Percentiles rank a stretch among this genome's conserved stretches.
Conservation (phyloP, 2,113 vertebrate genomes). For the Psittacara wagleri region DNA sequence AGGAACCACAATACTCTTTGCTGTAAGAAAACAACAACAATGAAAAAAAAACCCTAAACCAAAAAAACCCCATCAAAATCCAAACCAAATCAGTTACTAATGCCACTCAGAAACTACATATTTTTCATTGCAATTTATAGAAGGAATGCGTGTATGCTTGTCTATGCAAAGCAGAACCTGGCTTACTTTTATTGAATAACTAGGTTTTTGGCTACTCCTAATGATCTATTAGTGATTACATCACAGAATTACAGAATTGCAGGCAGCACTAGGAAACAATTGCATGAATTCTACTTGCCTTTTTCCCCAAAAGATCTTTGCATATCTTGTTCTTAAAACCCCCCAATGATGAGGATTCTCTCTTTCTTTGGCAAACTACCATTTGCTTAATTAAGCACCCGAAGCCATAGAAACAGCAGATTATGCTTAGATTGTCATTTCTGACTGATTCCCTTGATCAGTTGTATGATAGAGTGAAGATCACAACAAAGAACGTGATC, state of each 20-base stretch:
- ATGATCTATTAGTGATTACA: background rate
- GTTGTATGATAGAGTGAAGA: background rate
- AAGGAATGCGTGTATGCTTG: background rate
- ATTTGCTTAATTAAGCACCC: background rate
- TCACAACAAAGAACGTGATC: background rate
- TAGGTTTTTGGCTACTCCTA: background rate
- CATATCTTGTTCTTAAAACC: background rate
- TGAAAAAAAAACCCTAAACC: background rate
- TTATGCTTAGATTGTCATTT: background rate
- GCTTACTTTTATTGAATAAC: background rate
- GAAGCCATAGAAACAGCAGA: background rate
- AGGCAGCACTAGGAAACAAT: background rate
- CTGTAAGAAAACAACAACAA: background rate
- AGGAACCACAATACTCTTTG: background rate
- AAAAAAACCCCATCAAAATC: background rate
- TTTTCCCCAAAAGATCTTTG: rapidly evolving
- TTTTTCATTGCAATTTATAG: background rate
- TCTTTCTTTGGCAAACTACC: background rate
- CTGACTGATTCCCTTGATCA: background rate
- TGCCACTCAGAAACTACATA: background rate
- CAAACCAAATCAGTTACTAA: background rate
- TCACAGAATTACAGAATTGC: background rate
- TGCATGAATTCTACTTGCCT: background rate
- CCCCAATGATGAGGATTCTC: background rate
- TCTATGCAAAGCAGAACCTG: background rate